A percentile compares a stretch with the other conserved stretches of the same genome.
Conservation (phyloP, 2,797 vertebrate genomes). For the Rhinichthys osculus region DNA sequence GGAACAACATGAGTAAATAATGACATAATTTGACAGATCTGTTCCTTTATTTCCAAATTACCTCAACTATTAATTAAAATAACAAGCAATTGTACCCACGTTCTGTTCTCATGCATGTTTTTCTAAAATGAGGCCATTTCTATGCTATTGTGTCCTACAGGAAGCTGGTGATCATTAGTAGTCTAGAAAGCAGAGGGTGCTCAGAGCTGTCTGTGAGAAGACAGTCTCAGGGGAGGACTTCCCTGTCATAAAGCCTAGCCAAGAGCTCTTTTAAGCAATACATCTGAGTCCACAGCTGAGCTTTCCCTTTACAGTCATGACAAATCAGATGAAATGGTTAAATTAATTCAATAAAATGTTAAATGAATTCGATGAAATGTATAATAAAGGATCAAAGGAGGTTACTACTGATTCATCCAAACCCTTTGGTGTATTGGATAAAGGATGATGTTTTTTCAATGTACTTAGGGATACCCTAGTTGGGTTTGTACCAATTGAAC, state of each 20-base stretch:
- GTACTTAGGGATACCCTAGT: not conserved
- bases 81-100: not conserved
- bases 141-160: not conserved
- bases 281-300: slow-evolving; percentile 42
- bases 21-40: not conserved
- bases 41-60: not conserved
- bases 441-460: not conserved
- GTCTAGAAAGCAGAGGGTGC: slow-evolving; percentile 11
- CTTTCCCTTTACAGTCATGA: not conserved
- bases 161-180: slow-evolving; percentile 11
- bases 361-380: not conserved
- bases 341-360: not conserved
- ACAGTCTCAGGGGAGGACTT: slow-evolving; percentile 3
- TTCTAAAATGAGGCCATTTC: slow-evolving; percentile 8
- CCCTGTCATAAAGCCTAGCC: not conserved
- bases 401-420: not conserved
- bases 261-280: slow-evolving; percentile 16
- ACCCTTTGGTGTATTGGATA: not conserved
- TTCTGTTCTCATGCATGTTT: not conserved
- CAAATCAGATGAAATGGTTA: slow-evolving; percentile 25
- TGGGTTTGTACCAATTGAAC: not conserved
- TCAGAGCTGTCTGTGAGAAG: slow-evolving; percentile 13
- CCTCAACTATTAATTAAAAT: not conserved
- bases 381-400: slow-evolving; percentile 4
- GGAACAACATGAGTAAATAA: not conserved